These are phyloP conservation scores for Sinohyriopsis cumingii DNA, from an alignment of 2,888 invertebrate species.

Conservation along the genomic window DNA sequence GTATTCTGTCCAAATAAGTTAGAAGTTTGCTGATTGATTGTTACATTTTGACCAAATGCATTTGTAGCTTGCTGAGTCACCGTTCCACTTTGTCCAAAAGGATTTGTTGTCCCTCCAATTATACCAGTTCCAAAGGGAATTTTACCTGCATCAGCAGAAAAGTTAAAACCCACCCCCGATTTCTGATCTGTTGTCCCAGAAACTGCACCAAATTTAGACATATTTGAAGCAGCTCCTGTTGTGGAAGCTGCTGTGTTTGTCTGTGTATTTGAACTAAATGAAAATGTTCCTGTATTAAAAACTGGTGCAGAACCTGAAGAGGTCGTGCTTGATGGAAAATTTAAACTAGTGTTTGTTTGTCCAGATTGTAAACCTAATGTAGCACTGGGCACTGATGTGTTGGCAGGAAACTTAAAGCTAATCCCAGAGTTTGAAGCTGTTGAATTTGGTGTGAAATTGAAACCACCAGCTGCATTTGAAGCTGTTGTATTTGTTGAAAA, in stretches of 20 bases:
- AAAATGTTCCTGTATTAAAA: neutral
- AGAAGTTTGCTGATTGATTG: conserved; percentile 30
- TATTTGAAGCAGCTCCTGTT: conserved; percentile 3
- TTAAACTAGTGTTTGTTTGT: neutral
- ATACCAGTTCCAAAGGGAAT: too few species aligned
- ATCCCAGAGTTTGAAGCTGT: too few species aligned
- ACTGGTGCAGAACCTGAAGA: neutral
- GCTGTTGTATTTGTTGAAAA: conserved; percentile 7
- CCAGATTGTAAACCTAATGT: neutral
- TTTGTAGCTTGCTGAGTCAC: neutral
- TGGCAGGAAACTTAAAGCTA: too few species aligned
- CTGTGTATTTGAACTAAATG: neutral
- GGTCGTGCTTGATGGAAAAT: neutral
- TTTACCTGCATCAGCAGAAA: too few species aligned
- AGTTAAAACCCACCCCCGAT: too few species aligned
- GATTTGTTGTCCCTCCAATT: too few species aligned
- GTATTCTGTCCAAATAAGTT: conserved; percentile 25
- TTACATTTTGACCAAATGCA: conserved; percentile 27
- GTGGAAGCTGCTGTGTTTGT: neutral
- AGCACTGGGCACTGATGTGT: too few species aligned
- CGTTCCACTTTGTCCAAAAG: neutral
- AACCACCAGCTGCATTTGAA: too few species aligned
- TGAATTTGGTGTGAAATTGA: too few species aligned
- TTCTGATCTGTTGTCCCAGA: neutral
- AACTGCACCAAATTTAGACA: conserved; percentile 13